Conservation (phyloP, 2,113 vertebrate genomes). For the rat (Rattus norvegicus) region GRCr8 NC_086029.1:73740501-73741000, state of each 20-base stretch:
- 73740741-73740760: not conserved
- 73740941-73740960: not conserved
- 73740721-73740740: not conserved
- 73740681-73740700: not conserved
- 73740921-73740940: slow-evolving; percentile 24
- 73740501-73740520: not conserved
- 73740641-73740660: not conserved
- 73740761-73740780: not conserved
- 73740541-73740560: not conserved
- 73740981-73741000: not conserved
- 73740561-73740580: not conserved
- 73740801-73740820: not conserved
- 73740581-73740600: not conserved
- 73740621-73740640: not conserved
- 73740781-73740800: not conserved
- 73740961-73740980: not conserved
- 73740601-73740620: not conserved
- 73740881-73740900: not conserved
- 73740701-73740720: slow-evolving; percentile 45
- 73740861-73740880: not conserved
- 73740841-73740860: not conserved
- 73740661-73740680: not conserved
- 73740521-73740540: not conserved
- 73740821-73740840: not conserved
- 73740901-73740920: not conserved